Percentiles rank a stretch among this genome's conserved stretches.
Conservation (phyloP, 2,797 vertebrate genomes). For the Borostomias antarcticus region DNA sequence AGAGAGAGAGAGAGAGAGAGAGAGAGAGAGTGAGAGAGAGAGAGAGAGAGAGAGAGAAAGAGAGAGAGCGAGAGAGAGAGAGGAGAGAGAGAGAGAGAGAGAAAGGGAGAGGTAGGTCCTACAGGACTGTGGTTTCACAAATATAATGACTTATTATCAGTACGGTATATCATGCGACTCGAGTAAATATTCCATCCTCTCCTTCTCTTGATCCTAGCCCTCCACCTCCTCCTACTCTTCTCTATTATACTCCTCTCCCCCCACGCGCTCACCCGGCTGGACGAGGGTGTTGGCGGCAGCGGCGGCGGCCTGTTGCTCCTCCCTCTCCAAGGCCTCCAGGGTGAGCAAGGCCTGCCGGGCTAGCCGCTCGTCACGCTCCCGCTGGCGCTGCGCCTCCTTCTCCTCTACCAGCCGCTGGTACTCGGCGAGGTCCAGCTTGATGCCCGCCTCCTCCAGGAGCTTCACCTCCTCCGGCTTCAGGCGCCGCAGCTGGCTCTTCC, state of each 20-base stretch:
- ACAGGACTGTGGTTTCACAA: too few relatives aligned
- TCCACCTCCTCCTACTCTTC: constrained; percentile 35
- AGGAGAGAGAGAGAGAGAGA: too few relatives aligned
- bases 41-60: too few relatives aligned
- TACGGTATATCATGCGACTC: too few relatives aligned
- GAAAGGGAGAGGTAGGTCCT: too few relatives aligned
- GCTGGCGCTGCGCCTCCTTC: constrained; percentile 79
- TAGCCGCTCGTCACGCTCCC: constrained; percentile 75
- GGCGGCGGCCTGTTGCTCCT: constrained; percentile 66
- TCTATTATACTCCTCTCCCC: background rate
- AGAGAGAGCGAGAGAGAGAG: too few relatives aligned
- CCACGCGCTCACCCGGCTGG: constrained; percentile 28
- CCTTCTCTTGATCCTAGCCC: background rate
- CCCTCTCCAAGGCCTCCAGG: constrained; percentile 77
- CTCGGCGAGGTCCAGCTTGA: constrained; percentile 72
- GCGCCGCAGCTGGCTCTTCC: constrained; percentile 86
- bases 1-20: too few relatives aligned
- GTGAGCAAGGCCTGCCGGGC: constrained; percentile 75
- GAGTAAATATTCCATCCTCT: background rate
- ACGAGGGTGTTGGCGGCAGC: constrained; percentile 52
- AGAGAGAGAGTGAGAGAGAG: too few relatives aligned
- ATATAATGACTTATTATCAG: too few relatives aligned
- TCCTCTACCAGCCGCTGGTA: constrained; percentile 77
- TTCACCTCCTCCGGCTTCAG: constrained; percentile 92
- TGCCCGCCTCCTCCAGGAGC: constrained; percentile 80